These are phyloP conservation scores for Etheostoma nigrum DNA, from an alignment of 2,797 vertebrate genomes.

Conservation along the genomic window DNA sequence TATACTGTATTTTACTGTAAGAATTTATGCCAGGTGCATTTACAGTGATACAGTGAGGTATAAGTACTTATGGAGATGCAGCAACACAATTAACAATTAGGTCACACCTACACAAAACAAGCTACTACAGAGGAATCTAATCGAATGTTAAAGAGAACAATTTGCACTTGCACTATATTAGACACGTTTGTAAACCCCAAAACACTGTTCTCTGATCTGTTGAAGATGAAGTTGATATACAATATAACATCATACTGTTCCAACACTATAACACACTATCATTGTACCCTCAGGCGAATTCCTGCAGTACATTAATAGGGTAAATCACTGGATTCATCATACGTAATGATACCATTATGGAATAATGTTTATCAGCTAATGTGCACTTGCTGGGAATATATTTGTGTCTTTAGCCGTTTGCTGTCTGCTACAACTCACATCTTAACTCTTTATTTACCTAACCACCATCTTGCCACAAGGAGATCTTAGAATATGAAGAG, in stretches of 20 bases:
- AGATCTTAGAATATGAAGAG: conserved; percentile 67
- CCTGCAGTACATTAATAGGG: conserved; percentile 70
- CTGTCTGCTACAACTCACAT: conserved; percentile 60
- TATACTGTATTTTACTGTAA: conserved; percentile 34
- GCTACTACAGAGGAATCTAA: conserved; percentile 20
- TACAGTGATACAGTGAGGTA: conserved; percentile 36
- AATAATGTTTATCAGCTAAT: conserved; percentile 79
- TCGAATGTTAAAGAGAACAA: conserved; percentile 12
- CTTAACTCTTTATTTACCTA: conserved; percentile 68
- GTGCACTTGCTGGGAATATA: conserved; percentile 70
- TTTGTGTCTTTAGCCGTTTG: conserved; percentile 69
- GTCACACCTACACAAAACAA: conserved; percentile 39
- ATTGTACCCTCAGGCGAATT: conserved; percentile 52
- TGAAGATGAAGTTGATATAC: conserved; percentile 19
- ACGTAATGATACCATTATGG: conserved; percentile 77
- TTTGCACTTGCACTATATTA: neutral
- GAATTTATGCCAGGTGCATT: conserved; percentile 51
- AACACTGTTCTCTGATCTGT: conserved; percentile 9
- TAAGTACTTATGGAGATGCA: conserved; percentile 31
- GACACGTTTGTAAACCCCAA: conserved; percentile 5
- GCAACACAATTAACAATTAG: conserved; percentile 46
- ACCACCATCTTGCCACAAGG: conserved; percentile 59
- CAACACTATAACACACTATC: conserved; percentile 37
- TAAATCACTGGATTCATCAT: conserved; percentile 76
- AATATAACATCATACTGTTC: conserved; percentile 45